phyloP scores from a whole-genome alignment of 2,797 vertebrate genomes.

The Leptodactylus fallax region DNA sequence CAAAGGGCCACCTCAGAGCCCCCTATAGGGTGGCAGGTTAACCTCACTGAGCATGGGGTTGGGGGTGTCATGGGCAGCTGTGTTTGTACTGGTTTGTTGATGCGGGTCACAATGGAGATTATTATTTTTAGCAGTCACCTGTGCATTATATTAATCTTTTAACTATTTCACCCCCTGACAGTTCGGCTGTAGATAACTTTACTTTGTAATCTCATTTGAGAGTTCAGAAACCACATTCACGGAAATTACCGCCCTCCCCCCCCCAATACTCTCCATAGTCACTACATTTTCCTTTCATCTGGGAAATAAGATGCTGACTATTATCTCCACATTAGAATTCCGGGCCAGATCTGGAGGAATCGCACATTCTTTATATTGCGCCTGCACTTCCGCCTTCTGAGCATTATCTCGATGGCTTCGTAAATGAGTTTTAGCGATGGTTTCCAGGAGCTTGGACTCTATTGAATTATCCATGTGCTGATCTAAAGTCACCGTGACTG shows the following conservation, averaged over 20 bases:
- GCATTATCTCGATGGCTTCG: background rate
- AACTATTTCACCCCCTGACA: background rate
- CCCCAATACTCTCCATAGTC: conserved; percentile 5
- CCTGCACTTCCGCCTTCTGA: background rate
- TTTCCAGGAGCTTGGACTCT: conserved; percentile 6
- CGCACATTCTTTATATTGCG: background rate
- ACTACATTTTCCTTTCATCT: conserved; percentile 34
- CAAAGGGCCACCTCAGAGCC: too few relatives aligned
- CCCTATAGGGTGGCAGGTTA: too few relatives aligned
- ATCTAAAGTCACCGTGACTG: background rate
- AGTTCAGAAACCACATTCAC: background rate
- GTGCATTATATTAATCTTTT: background rate
- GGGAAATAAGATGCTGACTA: conserved; percentile 38
- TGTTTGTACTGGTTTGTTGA: too few relatives aligned
- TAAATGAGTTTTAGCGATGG: background rate
- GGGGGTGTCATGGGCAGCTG: too few relatives aligned
- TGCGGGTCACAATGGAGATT: too few relatives aligned
- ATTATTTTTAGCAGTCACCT: background rate
- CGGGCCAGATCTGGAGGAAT: background rate
- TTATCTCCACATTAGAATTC: conserved; percentile 29
- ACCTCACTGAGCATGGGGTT: too few relatives aligned
- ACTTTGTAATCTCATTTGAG: background rate
- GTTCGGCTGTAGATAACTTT: background rate
- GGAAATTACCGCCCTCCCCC: background rate
- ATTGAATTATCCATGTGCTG: background rate